Conservation (phyloP, 2,113 vertebrate genomes). For the Ciconia stormi region DNA sequence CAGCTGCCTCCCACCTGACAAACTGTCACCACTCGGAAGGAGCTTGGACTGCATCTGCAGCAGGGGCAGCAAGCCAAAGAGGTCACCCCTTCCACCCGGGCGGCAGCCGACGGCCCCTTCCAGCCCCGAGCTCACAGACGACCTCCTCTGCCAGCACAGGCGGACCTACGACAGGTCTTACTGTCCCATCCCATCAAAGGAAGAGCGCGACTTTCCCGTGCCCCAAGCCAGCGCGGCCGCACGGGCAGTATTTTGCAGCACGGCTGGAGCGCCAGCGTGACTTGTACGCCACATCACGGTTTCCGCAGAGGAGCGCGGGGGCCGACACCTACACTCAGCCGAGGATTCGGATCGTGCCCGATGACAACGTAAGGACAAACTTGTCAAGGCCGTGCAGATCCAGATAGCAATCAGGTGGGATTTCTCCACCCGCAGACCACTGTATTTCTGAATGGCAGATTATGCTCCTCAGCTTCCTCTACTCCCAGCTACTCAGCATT, state of each 20-base stretch:
- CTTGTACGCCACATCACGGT: rapidly evolving
- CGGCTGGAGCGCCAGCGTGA: rapidly evolving
- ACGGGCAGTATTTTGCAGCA: background rate
- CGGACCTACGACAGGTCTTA: background rate
- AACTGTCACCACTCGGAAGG: background rate
- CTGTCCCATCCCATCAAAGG: background rate
- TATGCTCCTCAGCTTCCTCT: background rate
- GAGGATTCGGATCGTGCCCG: rapidly evolving
- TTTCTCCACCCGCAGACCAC: background rate
- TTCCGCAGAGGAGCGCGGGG: background rate
- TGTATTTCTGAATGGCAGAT: conserved; percentile 14
- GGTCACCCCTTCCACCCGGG: background rate
- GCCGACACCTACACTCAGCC: background rate
- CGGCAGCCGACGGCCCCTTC: rapidly evolving
- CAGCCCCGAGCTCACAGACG: background rate
- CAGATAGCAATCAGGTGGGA: background rate
- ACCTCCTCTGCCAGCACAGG: background rate
- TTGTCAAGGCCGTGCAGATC: background rate
- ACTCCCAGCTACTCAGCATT: background rate
- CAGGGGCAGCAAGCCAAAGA: background rate
- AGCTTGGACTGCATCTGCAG: background rate
- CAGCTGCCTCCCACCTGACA: background rate
- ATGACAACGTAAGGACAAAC: background rate
- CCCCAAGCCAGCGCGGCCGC: background rate
- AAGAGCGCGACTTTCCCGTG: rapidly evolving